Evolutionary conservation across 2,797 vertebrate species (phyloP), one percentile per base, ranked within the genome.

Genomic region (Molossus alvarezi): DNA sequence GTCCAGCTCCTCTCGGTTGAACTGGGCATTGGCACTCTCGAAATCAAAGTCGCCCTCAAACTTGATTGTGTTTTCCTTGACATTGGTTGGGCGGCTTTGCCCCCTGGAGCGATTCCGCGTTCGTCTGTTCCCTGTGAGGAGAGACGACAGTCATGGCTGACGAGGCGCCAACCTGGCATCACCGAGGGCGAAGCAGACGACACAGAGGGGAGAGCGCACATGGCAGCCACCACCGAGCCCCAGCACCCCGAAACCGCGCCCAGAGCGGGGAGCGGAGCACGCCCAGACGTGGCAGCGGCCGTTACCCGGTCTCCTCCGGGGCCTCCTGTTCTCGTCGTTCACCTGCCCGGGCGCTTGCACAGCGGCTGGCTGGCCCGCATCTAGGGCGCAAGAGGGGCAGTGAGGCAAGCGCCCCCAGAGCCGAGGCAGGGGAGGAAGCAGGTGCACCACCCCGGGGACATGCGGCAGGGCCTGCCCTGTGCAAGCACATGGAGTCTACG

Each of bases 41-140:
- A 99, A 99, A 97, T 99, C 99, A 98, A 99, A 99, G 98, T 99
- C 99, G 0, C 99, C 99, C 97, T 99, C 99, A 98, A 99, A 99
- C 98, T 99, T 99, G 58, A 99, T 99, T 5, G 98, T 97, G 84
- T 98, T 99, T 57, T 98, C 98, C 96, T 99, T 99, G 92, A 98
- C 98, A 14, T 97, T 92, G 53, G 98, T 62, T 6, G 98, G 98
- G 84, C 98, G 98, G 97, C 99, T 99, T 90, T 99, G 99, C 76
- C 99, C 99, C 97, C 99, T 98, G 86, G 99, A 99, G 41, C 99
- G 99, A 97, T 99, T 99, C 95, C 99, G 98, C 93, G 99, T 98
- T 96, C 99, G 98, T 83, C 99, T 99, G 92, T 99, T 98, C 79
- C 99, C 99, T 99, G 95, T n/a, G 97, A 33, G 33, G 41, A 97